Base-by-base conservation (phyloP, 2,113 vertebrate species). In the Sialia sialis region DNA sequence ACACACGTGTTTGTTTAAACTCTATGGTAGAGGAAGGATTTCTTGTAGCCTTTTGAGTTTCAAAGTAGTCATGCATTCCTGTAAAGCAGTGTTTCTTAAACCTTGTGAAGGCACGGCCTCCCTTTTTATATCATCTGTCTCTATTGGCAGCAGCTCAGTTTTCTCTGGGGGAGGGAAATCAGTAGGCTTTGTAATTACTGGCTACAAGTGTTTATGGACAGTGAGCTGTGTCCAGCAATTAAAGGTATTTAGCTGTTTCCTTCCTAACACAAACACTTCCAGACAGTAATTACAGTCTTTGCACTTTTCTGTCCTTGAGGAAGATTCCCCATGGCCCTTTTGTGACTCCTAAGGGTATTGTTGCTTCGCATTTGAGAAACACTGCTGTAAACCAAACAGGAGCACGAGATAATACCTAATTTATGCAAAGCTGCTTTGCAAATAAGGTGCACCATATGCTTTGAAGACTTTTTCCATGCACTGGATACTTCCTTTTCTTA, bases 401-500 rank as follows among this genome's bases (percentile, higher is more conserved):
- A 96, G 75, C 74, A 86, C 0, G 1, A 92, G 78, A 72, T 67
- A 87, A 78, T 83, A 79, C 68, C 34, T 84, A 93, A 73, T 90
- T 84, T 67, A 78, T 26, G 79, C 72, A 91, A 90, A 97, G 87
- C 93, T 88, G 77, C 92, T 92, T 92, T 94, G 95, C 95, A 94
- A 77, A 79, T 86, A 94, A 91, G 77, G 78, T 89, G 94, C 73
- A 95, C 90, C 55, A 1, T 84, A 86, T 64, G 88, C 62, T 94
- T 91, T 90, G 86, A 95, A 92, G 94, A 87, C 95, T 87, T 92
- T 67, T 92, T 67, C 92, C 93, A 91, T 95, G 96, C 94, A 74
- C 83, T 72, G 90, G 85, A 55, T 84, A 58, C 88, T 90, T 92
- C n/a, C 89, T 93, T 80, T 89, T 76, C 70, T 86, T 52, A 34